Evolutionary conservation across 2,113 vertebrate species (phyloP).

Genomic region (Otocyon megalotis): DNA sequence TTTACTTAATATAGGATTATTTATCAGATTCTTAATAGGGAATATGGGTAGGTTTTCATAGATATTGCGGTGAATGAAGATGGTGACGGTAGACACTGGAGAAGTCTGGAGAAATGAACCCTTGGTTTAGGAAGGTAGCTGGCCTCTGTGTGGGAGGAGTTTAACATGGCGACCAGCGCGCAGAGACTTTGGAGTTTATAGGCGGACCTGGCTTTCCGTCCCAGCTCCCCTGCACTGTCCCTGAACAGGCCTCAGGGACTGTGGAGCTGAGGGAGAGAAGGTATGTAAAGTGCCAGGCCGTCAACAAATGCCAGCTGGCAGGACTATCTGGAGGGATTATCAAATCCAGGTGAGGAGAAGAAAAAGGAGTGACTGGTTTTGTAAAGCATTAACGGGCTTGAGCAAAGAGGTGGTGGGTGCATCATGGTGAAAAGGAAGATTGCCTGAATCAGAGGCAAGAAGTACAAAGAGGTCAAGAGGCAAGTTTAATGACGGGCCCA

Average conservation of each 20-base stretch:
- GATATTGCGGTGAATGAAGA: neutral
- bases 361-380: neutral
- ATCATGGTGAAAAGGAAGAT: neutral
- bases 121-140: neutral
- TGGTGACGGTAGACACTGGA: too few species aligned
- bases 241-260: neutral
- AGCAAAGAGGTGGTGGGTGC: neutral
- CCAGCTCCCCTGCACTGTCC: neutral
- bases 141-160: neutral
- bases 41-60: neutral
- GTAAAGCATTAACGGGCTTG: neutral
- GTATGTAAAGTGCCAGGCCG: neutral
- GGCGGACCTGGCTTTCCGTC: neutral
- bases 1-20: neutral
- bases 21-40: neutral
- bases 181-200: neutral
- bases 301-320: neutral
- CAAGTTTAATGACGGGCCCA: neutral
- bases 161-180: neutral
- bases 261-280: neutral
- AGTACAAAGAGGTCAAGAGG: neutral
- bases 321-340: neutral
- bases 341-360: neutral
- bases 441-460: neutral
- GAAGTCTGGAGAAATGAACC: neutral